Evolutionary conservation across 30 jellyfish, hydroid and myxozoan genomes (phyloP), one percentile per base, ranked within the genome.

Genomic region (Hydractinia symbiolongicarpus): DNA sequence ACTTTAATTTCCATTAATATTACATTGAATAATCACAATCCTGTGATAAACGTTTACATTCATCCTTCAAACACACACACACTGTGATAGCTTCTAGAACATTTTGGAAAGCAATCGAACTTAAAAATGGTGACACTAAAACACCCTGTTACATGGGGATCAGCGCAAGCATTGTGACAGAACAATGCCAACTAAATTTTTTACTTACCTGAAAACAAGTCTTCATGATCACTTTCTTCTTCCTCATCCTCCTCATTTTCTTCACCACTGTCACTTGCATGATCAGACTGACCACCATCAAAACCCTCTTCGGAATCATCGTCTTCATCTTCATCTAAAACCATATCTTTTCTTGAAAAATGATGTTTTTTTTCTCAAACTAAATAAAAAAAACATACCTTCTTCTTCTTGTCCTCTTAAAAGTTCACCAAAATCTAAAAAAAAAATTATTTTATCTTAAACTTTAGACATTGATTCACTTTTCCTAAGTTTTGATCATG

Each of bases 231-330:
- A 53, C 77, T 50, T 67, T 40, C 78, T 40, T 67, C 90, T 13
- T 81, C 88, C 11, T 79, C 90, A 5, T 10, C 76, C 5, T 78
- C 93, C 20, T 67, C 94, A 50, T 70, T 77, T 30, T 76, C 93
- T 14, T 50, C 82, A 8, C 58, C 70, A 73, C 19, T 61, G 57
- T 54, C 73, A 40, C 67, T 78, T 61, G 58, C 82, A 5, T 61
- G 57, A 8, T 81, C 88, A 83, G 70, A 17, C 15, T 53, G 88
- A 71, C 60, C 19, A 20, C 50, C n/a, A n/a, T 62, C 73, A 60
- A 49, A 0, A 2, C 4, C 81, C 84, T 57, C 85, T 16, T 17
- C 19, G 1, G 86, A 9, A 84, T 16, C 44, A 16, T 16, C 2
- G 30, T 53, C 50, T 66, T 66, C 76, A 66, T 66, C 50, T 66